phyloP scores from a whole-genome alignment of 2,113 vertebrate genomes.

The Mustela lutreola region DNA sequence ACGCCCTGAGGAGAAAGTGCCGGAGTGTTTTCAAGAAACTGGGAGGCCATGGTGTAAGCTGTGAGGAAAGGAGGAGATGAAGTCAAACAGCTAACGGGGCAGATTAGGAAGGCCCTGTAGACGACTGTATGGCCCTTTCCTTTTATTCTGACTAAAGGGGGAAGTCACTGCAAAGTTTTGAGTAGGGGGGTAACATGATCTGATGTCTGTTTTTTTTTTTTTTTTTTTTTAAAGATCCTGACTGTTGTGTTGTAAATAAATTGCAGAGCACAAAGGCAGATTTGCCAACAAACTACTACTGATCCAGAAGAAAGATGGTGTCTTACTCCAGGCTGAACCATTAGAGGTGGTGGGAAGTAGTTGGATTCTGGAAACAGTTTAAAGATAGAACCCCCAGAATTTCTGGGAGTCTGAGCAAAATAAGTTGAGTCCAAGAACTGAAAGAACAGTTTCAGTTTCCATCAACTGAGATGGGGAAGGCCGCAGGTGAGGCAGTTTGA shows the following conservation, averaged over 20 bases:
- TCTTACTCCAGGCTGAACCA: neutral
- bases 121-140: neutral
- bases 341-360: neutral
- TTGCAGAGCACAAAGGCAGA: neutral
- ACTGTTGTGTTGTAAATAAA: neutral
- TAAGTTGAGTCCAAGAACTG: neutral
- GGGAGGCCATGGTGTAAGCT: neutral
- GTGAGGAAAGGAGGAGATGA: neutral
- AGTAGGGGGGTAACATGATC: neutral
- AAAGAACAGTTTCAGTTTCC: neutral
- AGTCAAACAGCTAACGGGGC: neutral
- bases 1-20: neutral
- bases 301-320: neutral
- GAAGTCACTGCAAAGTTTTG: neutral
- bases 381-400: neutral
- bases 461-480: neutral
- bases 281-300: neutral
- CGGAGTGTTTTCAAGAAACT: neutral
- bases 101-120: neutral
- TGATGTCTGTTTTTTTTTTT: neutral
- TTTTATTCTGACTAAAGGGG: neutral
- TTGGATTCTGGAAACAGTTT: neutral
- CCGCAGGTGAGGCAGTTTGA: neutral
- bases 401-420: neutral
- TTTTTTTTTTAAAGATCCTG: slow-evolving; percentile 22